Conservation (phyloP, 2,113 vertebrate genomes). For the Carassius gibelio region DNA sequence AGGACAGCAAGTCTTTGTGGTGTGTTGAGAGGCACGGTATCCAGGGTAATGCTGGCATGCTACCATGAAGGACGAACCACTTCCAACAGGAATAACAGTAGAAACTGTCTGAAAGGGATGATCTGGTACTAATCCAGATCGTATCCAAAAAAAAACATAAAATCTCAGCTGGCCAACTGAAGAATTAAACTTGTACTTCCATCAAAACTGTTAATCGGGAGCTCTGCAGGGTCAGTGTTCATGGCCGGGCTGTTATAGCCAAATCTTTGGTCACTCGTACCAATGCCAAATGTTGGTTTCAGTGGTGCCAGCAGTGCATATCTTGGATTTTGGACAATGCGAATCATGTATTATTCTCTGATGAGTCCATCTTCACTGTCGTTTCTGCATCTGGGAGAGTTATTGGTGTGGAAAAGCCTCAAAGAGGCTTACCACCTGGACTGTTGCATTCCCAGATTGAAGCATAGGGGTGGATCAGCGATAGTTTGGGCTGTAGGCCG, state of each 20-base stretch:
- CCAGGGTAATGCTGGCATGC: background rate
- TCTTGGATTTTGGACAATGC: background rate
- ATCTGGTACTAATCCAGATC: background rate
- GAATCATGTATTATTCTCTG: background rate
- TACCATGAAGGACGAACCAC: background rate
- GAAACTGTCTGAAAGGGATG: background rate
- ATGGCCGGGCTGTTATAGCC: background rate
- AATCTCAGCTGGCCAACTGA: background rate
- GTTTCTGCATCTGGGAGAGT: background rate
- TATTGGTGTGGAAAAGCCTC: background rate
- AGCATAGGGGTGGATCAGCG: background rate
- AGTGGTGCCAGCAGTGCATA: background rate
- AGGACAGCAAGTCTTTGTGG: background rate
- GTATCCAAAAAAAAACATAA: background rate
- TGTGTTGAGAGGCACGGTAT: background rate
- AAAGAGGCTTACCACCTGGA: background rate
- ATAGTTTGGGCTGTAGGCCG: background rate
- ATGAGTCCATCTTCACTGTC: background rate
- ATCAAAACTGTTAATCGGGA: background rate
- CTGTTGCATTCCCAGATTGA: background rate
- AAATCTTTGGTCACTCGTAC: background rate
- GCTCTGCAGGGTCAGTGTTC: background rate
- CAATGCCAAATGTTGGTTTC: background rate
- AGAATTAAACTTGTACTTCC: background rate
- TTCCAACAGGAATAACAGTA: background rate